These are phyloP conservation scores for Bruchidius siliquastri DNA, from an alignment of 2,888 invertebrate species.

Conservation along the genomic window DNA sequence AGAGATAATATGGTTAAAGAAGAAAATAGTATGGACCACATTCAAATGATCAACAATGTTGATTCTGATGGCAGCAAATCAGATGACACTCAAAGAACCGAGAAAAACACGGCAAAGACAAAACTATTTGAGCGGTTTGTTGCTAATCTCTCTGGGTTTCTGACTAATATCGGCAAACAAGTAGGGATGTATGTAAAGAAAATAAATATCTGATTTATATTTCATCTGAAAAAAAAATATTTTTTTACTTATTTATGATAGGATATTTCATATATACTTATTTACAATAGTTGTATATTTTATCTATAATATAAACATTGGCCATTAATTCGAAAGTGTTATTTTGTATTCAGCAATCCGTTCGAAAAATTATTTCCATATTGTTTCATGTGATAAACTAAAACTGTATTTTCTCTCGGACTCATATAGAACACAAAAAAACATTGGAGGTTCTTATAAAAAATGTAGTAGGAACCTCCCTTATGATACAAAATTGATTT, in stretches of 20 bases:
- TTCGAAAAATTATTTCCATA: too few relatives aligned
- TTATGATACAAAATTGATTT: too few relatives aligned
- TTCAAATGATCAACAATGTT: background rate
- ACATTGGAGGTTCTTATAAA: too few relatives aligned
- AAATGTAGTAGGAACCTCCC: too few relatives aligned
- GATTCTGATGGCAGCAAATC: background rate
- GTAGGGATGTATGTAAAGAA: background rate
- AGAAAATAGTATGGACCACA: background rate
- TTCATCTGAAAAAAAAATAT: too few relatives aligned
- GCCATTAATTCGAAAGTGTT: too few relatives aligned
- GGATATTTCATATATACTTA: too few relatives aligned
- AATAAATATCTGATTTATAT: background rate
- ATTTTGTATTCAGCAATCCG: too few relatives aligned
- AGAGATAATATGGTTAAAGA: background rate
- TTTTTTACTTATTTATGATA: background rate
- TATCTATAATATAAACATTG: background rate
- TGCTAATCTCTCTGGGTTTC: background rate
- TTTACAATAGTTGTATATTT: too few relatives aligned
- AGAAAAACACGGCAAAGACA: background rate
- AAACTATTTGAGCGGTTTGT: background rate
- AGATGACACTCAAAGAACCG: background rate
- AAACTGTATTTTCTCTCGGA: too few relatives aligned
- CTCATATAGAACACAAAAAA: too few relatives aligned
- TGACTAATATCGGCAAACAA: background rate
- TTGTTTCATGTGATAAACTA: too few relatives aligned